phyloP scores from a whole-genome alignment of 2,888 invertebrate species.

The Cheilosia vulpina region DNA sequence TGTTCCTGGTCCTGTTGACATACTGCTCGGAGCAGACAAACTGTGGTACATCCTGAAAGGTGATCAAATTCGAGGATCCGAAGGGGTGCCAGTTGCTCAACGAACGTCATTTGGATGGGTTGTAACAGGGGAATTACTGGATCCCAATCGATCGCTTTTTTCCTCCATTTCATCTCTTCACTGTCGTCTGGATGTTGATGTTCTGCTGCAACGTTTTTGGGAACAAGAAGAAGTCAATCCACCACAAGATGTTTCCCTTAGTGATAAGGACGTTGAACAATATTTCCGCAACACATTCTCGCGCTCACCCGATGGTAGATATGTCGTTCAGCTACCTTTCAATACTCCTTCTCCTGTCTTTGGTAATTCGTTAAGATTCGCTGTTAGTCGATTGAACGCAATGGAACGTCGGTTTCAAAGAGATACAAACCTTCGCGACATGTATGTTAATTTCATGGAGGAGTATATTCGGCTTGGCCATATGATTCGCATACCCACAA shows the following conservation, averaged over 20 bases:
- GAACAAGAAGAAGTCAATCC: constrained; percentile 40
- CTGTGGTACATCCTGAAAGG: constrained; percentile 53
- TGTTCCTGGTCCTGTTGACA: constrained; percentile 51
- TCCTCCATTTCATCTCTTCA: constrained; percentile 18
- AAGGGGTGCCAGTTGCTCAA: constrained; percentile 32
- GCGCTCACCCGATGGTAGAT: constrained; percentile 45
- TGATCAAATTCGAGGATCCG: constrained; percentile 23
- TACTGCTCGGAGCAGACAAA: constrained; percentile 62
- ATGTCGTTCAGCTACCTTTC: constrained; percentile 58
- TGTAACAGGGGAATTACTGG: constrained; percentile 13
- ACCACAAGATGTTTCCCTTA: neutral
- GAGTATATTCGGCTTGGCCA: constrained; percentile 64
- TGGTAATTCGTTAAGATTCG: constrained; percentile 20
- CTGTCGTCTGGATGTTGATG: constrained; percentile 28
- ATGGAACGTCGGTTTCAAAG: constrained; percentile 53
- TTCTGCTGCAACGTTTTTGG: constrained; percentile 40
- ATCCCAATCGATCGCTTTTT: constrained; percentile 1
- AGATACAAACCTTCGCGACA: constrained; percentile 13
- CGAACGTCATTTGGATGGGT: constrained; percentile 67
- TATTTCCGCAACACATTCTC: constrained; percentile 52
- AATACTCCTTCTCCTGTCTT: constrained; percentile 27
- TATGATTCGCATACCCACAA: constrained; percentile 49
- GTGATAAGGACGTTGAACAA: constrained; percentile 51
- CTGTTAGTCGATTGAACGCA: constrained; percentile 43
- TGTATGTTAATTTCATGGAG: constrained; percentile 58